Conservation (phyloP, 2,797 vertebrate species). For the Anguilla pacifica region DNA sequence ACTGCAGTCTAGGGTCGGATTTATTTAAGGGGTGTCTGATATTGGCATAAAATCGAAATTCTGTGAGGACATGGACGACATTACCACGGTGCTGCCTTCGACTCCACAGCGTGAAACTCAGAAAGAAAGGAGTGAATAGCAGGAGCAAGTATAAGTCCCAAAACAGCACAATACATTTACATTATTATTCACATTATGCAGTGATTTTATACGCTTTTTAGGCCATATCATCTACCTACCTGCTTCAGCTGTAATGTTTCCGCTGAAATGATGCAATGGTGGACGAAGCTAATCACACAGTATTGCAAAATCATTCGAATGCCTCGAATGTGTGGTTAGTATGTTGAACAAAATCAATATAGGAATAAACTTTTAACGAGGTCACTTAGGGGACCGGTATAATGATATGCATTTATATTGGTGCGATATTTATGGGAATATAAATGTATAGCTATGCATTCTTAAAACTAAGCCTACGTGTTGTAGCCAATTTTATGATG, state of each 20-base stretch:
- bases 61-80: conserved; percentile 69
- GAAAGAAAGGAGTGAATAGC: conserved; percentile 67
- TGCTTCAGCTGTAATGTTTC: conserved; percentile 10
- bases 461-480: background rate
- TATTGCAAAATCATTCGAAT: background rate
- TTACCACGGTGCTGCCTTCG: conserved; percentile 73
- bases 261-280: background rate
- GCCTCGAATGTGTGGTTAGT: background rate
- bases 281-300: background rate
- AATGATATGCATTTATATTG: background rate
- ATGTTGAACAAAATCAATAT: background rate
- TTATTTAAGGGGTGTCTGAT: conserved; percentile 4
- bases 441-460: background rate
- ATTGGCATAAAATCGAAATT: conserved; percentile 76
- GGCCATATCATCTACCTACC: conserved; percentile 48
- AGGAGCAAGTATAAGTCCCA: conserved; percentile 47
- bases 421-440: background rate
- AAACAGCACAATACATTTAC: conserved; percentile 47
- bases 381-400: background rate
- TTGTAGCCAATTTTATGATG: background rate
- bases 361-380: background rate
- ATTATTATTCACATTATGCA: conserved; percentile 56
- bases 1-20: background rate
- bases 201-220: conserved; percentile 58
- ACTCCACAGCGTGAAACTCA: conserved; percentile 73